Percentiles rank a stretch among this genome's conserved stretches.
Evolutionary conservation across 2,797 vertebrate genomes (phyloP).

Genomic region (Muscicapa comitata): DNA sequence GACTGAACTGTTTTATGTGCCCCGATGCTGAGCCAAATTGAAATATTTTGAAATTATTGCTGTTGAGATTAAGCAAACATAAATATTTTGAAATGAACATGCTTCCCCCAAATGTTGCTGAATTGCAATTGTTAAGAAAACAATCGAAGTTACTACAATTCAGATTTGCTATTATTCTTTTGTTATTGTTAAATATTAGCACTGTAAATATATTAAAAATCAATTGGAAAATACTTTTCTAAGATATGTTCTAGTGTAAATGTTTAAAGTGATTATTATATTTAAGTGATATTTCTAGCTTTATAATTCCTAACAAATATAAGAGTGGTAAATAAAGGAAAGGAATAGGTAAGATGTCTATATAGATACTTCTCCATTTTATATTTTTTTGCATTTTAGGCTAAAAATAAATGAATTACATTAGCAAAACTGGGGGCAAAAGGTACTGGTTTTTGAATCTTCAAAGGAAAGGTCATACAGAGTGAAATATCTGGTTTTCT

Average conservation of each 20-base stretch:
- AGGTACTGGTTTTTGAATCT: background rate
- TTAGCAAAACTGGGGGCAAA: background rate
- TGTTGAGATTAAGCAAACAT: background rate
- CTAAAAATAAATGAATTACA: background rate
- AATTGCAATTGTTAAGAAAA: background rate
- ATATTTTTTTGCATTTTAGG: background rate
- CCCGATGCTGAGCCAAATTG: accelerated
- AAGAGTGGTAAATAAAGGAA: background rate
- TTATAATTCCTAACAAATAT: background rate
- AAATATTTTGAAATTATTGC: background rate
- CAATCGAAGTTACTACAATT: background rate
- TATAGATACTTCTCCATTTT: background rate
- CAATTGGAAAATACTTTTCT: background rate
- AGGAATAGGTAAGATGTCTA: background rate
- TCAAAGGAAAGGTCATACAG: background rate
- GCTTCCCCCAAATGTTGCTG: background rate
- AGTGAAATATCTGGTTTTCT: background rate
- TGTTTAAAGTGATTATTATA: background rate
- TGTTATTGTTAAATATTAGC: background rate
- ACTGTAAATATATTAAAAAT: background rate
- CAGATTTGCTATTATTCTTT: background rate
- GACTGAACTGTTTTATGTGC: background rate
- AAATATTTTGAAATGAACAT: background rate
- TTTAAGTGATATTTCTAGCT: background rate
- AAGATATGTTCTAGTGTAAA: background rate